Conservation (phyloP, 2,888 invertebrate species). For the Cistogaster globosa region DNA sequence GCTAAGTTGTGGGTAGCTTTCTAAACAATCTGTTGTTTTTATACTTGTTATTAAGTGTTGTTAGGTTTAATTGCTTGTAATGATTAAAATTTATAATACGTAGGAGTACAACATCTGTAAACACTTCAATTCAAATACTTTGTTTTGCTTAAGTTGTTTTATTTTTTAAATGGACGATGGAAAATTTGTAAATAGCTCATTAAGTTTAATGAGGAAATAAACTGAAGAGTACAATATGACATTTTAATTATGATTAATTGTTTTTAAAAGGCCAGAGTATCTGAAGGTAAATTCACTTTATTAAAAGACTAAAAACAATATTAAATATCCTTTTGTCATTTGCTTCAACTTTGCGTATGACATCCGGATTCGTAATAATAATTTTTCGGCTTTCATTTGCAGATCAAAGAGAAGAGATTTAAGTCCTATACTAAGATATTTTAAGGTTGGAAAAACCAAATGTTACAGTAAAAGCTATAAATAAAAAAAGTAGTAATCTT, state of each 20-base stretch:
- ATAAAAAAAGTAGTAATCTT: too few relatives aligned
- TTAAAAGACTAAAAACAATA: too few relatives aligned
- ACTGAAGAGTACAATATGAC: not conserved
- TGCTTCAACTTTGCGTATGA: too few relatives aligned
- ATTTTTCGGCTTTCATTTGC: too few relatives aligned
- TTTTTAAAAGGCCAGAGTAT: too few relatives aligned
- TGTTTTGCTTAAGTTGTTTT: not conserved
- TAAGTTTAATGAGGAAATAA: not conserved
- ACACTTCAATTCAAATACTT: not conserved
- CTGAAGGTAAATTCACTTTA: too few relatives aligned
- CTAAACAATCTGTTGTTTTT: not conserved
- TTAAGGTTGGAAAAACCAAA: too few relatives aligned
- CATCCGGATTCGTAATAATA: too few relatives aligned
- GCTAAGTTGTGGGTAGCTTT: not conserved
- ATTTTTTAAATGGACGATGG: not conserved
- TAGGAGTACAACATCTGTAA: not conserved
- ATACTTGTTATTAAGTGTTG: constrained; percentile 3
- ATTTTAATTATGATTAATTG: not conserved
- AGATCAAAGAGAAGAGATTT: too few relatives aligned
- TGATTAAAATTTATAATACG: not conserved
- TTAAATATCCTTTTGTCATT: too few relatives aligned
- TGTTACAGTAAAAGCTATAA: too few relatives aligned
- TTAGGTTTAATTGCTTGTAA: constrained; percentile 6
- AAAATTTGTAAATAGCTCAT: not conserved
- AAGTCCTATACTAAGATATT: too few relatives aligned